Evolutionary conservation across 2,888 invertebrate genomes (phyloP), one percentile per base, ranked within the genome.

Genomic region (Acanthoscelides obtectus): DNA sequence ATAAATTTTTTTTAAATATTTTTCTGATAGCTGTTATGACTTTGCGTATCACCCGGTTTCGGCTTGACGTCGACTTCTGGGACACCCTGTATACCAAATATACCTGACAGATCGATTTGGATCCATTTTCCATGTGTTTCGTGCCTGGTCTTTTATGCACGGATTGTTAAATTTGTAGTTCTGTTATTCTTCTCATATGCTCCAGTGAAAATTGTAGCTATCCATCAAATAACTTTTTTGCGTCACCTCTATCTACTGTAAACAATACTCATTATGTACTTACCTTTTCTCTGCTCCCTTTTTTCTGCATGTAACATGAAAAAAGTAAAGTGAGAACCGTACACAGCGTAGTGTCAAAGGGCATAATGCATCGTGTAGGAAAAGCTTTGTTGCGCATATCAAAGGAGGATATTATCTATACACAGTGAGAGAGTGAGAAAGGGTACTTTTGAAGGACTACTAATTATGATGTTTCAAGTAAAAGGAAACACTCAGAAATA

Each of bases 211-310:
- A n/a, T n/a, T n/a, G n/a, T n/a, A n/a, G n/a, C n/a, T n/a, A n/a
- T n/a, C n/a, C n/a, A n/a, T n/a, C n/a, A n/a, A n/a, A n/a, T n/a
- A n/a, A n/a, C 45, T 8, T 8, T 25, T 25, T 25, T 45, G 17
- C 17, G 45, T 45, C 45, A 12, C 5, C 45, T 1, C 45, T 45
- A 12, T 45, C 45, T 12, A 45, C 45, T 12, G 45, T 12, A 45
- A 6, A 45, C 45, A 45, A 45, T 45, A 45, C 45, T 1, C 45
- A 45, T 45, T 12, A 45, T 73, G 45, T 71, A 83, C 92, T 91
- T 91, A 93, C 94, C 93, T 93, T 93, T 86, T 94, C 94, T 86
- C 93, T 90, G 88, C 93, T 93, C 88, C 94, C 94, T 88, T 93
- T 94, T 90, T 94, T 94, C 94, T 94, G 91, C 76, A 71, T 77